Conservation (phyloP, 2,888 invertebrate species). For the Agrotis puta region DNA sequence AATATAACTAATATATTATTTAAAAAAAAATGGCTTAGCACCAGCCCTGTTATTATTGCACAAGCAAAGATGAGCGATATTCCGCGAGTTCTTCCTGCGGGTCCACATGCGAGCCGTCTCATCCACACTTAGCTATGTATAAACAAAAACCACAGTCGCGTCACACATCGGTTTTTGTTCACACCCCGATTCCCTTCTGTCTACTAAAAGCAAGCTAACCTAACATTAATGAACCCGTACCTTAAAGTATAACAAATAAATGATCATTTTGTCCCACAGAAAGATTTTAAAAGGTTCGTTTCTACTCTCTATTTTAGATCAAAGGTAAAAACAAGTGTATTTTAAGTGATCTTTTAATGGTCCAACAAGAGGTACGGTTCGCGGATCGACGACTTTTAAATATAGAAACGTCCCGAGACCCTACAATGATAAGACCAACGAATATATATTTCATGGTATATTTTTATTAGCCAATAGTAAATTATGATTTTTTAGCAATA, state of each 20-base stretch:
- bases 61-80: constrained; percentile 85
- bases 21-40: too few species aligned
- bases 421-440: constrained; percentile 16
- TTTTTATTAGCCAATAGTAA: constrained; percentile 4
- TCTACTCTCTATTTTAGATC: constrained; percentile 43
- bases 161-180: constrained; percentile 74
- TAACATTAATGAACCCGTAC: constrained; percentile 25
- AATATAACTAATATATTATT: too few species aligned
- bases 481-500: constrained; percentile 1
- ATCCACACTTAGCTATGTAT: constrained; percentile 75
- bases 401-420: constrained; percentile 26
- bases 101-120: constrained; percentile 85
- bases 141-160: constrained; percentile 81
- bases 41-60: constrained; percentile 87
- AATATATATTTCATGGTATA: constrained; percentile 4
- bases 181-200: constrained; percentile 55
- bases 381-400: constrained; percentile 32
- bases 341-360: constrained; percentile 57
- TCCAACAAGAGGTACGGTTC: constrained; percentile 34
- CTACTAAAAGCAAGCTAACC: constrained; percentile 36
- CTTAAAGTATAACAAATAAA: constrained; percentile 28
- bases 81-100: constrained; percentile 82
- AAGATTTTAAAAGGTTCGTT: constrained; percentile 58
- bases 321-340: constrained; percentile 49
- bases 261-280: constrained; percentile 2